Evolutionary conservation across 2,888 invertebrate species (phyloP).

Genomic region (Sarcophaga rosellei): DNA sequence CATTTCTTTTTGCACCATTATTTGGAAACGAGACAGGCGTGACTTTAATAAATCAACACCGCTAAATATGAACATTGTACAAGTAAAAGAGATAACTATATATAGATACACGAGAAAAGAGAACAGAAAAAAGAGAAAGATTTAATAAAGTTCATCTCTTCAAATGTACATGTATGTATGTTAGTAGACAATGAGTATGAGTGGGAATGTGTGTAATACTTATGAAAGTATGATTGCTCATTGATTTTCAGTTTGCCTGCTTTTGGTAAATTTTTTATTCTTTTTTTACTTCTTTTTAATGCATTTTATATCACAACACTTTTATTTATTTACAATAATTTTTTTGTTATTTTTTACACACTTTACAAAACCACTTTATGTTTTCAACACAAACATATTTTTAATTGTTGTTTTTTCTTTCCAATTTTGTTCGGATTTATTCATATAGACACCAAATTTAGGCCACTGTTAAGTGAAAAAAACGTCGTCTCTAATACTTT

Average conservation of each 20-base stretch:
- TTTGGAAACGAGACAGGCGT: constrained; percentile 62
- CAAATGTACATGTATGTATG: neutral
- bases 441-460: constrained; percentile 43
- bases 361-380: neutral
- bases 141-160: constrained; percentile 9
- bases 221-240: constrained; percentile 70
- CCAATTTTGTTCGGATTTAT: neutral
- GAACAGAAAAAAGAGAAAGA: neutral
- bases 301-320: constrained; percentile 9
- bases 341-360: neutral
- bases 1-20: constrained; percentile 54
- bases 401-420: neutral
- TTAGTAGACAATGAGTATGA: neutral
- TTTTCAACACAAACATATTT: neutral
- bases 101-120: constrained; percentile 9
- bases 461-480: constrained; percentile 29
- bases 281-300: constrained; percentile 20
- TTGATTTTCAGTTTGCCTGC: constrained; percentile 74
- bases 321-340: neutral
- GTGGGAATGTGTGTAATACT: constrained; percentile 43
- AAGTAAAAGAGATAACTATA: constrained; percentile 60
- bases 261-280: constrained; percentile 41
- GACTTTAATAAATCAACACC: constrained; percentile 51
- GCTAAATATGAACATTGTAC: constrained; percentile 36
- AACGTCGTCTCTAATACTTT: neutral